Percentiles rank a stretch among this genome's conserved stretches.
These are phyloP conservation scores for Mycteria americana DNA, from an alignment of 2,797 vertebrate species.

Conservation along the genomic window DNA sequence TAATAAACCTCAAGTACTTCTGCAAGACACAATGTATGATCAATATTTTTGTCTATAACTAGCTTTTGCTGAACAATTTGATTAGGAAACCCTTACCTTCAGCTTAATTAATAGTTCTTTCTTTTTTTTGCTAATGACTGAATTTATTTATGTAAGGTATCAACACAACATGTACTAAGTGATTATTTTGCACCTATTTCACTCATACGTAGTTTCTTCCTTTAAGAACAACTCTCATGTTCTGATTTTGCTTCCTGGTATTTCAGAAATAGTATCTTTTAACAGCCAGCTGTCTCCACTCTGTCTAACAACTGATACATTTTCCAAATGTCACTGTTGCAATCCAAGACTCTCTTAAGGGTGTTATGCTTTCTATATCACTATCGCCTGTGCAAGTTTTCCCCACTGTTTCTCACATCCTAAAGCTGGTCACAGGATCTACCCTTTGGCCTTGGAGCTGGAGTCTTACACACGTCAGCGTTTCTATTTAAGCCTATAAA, in stretches of 20 bases:
- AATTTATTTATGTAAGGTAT: neutral
- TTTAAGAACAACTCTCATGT: neutral
- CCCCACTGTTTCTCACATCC: neutral
- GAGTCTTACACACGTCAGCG: neutral
- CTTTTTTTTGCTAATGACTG: neutral
- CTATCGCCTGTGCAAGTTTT: neutral
- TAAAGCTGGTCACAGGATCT: neutral
- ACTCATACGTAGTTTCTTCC: neutral
- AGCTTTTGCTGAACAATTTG: neutral
- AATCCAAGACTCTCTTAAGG: neutral
- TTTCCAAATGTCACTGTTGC: neutral
- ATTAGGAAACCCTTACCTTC: neutral
- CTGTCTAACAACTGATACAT: neutral
- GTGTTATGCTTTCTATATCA: neutral
- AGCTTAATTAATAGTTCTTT: neutral
- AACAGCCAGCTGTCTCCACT: neutral
- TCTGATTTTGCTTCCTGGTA: neutral
- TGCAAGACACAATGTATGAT: neutral
- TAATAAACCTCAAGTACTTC: constrained; percentile 1
- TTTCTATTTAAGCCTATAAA: neutral
- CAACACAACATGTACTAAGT: neutral
- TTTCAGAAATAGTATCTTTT: neutral
- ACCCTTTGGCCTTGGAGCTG: neutral
- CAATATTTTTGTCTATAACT: neutral
- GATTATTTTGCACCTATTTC: neutral